These are phyloP conservation scores for Tyria jacobaeae DNA, from an alignment of 2,888 invertebrate species.

Conservation along the genomic window DNA sequence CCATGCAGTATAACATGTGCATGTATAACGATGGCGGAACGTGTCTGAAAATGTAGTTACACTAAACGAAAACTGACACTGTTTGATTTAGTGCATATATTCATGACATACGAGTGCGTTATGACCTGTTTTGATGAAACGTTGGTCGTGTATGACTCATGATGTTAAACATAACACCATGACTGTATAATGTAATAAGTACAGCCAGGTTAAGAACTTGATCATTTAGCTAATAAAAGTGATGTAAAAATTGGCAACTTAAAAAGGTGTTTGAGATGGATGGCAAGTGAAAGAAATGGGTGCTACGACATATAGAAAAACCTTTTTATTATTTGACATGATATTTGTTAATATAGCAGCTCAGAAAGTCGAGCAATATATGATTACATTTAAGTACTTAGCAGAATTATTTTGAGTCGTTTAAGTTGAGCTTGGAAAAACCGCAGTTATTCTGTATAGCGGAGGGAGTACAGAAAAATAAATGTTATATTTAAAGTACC, in stretches of 20 bases:
- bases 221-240: not conserved
- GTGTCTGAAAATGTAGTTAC: conserved; percentile 52
- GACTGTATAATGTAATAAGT: not conserved
- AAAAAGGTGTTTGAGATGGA: too few species aligned
- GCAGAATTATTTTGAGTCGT: too few species aligned
- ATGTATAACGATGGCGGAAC: conserved; percentile 45
- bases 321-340: too few species aligned
- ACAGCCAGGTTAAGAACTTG: not conserved
- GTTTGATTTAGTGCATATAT: conserved; percentile 52
- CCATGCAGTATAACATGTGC: conserved; percentile 49
- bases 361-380: too few species aligned
- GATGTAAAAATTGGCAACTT: not conserved
- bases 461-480: not conserved
- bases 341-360: too few species aligned
- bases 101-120: conserved; percentile 54
- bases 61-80: conserved; percentile 57
- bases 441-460: not conserved
- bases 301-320: too few species aligned
- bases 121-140: conserved; percentile 51
- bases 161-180: conserved; percentile 18
- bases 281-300: too few species aligned
- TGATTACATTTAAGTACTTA: too few species aligned
- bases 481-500: not conserved
- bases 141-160: conserved; percentile 39
- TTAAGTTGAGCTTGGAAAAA: not conserved